Evolutionary conservation across 2,113 vertebrate species (phyloP).

Genomic region (Lophura nycthemera): DNA sequence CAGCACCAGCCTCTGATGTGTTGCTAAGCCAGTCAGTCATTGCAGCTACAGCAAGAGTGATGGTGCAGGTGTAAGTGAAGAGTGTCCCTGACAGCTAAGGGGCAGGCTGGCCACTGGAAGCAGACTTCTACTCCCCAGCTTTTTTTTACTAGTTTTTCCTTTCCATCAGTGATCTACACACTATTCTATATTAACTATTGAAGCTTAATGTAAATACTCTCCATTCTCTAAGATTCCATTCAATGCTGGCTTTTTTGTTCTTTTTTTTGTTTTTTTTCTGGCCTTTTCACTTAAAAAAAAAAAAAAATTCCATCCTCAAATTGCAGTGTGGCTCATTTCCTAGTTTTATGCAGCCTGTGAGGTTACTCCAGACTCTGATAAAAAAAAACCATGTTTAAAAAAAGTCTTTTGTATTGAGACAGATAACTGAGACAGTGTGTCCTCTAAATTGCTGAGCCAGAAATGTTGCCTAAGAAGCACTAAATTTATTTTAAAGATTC

Average conservation of each 20-base stretch:
- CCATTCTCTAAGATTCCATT: background rate
- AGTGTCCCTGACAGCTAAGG: background rate
- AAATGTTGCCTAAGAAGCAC: slow-evolving; percentile 35
- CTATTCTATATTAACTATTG: background rate
- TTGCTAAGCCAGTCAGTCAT: background rate
- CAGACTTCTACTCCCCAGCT: background rate
- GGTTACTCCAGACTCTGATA: slow-evolving; percentile 18
- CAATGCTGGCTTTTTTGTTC: background rate
- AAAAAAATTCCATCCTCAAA: background rate
- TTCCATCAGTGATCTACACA: background rate
- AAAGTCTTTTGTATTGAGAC: background rate
- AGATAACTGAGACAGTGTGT: background rate
- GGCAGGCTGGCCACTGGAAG: background rate
- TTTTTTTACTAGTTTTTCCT: background rate
- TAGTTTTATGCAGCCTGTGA: slow-evolving; percentile 24
- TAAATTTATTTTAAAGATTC: slow-evolving; percentile 25
- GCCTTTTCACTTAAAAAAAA: background rate
- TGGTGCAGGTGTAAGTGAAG: background rate
- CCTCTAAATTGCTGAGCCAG: slow-evolving; percentile 17
- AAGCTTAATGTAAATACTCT: background rate
- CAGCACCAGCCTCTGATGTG: background rate
- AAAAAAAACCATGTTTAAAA: slow-evolving; percentile 15
- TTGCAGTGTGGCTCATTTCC: background rate
- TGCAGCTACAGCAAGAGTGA: background rate
- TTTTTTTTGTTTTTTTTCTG: background rate